Conservation (phyloP, 2,888 invertebrate genomes). For the Zygogramma bicolorata region DNA sequence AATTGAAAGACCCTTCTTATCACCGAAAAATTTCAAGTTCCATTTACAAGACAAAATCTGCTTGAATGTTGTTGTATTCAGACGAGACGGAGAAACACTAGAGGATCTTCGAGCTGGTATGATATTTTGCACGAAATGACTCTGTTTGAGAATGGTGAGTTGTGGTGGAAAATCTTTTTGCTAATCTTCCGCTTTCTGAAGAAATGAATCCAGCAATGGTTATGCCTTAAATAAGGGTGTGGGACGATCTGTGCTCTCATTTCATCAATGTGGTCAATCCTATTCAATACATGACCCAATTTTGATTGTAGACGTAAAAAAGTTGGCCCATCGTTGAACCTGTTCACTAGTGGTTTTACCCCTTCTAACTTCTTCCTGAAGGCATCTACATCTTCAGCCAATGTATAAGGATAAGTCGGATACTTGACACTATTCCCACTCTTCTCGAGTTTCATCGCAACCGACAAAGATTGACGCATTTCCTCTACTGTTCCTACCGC, state of each 20-base stretch:
- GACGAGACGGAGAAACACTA: neutral
- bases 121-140: neutral
- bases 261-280: neutral
- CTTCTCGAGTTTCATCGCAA: neutral
- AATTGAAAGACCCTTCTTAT: constrained; percentile 17
- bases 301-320: constrained; percentile 7
- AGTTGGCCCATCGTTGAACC: neutral
- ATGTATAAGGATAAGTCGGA: neutral
- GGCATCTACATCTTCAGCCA: neutral
- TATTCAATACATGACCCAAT: neutral
- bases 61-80: no score
- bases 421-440: neutral
- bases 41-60: constrained; percentile 20
- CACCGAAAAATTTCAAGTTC: constrained; percentile 28
- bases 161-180: neutral
- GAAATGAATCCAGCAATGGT: neutral
- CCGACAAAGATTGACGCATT: neutral
- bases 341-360: neutral
- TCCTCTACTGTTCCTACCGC: neutral
- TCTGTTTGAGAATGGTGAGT: neutral
- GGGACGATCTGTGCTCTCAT: neutral
- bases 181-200: neutral
- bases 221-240: neutral
- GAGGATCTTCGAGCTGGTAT: neutral
- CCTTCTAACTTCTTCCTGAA: neutral